phyloP scores from a whole-genome alignment of 2,888 invertebrate species.

The Linnaemya vulpina region DNA sequence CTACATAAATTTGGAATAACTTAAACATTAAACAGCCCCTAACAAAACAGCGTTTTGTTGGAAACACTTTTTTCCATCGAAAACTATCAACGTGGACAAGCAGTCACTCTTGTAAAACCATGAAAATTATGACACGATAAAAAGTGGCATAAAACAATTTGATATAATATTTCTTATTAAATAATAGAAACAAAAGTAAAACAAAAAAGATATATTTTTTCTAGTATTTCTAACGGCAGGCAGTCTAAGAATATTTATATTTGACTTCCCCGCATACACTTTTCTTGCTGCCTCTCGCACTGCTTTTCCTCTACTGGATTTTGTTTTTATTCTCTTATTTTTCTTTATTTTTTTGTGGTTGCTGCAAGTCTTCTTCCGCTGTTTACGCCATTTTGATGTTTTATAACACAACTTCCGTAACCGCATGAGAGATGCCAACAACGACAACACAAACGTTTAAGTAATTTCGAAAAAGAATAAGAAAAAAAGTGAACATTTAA shows the following conservation, averaged over 20 bases:
- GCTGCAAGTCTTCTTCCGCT: constrained; percentile 71
- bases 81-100: not conserved
- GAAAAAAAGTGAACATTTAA: constrained; percentile 33
- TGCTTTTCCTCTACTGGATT: not conserved
- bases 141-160: constrained; percentile 54
- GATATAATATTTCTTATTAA: constrained; percentile 49
- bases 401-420: constrained; percentile 78
- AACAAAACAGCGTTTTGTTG: constrained; percentile 58
- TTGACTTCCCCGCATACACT: constrained; percentile 43
- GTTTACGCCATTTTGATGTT: constrained; percentile 78
- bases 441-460: constrained; percentile 46
- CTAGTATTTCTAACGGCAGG: constrained; percentile 25
- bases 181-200: constrained; percentile 1
- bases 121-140: constrained; percentile 40
- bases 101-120: constrained; percentile 9
- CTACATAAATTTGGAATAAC: constrained; percentile 46
- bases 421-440: constrained; percentile 62
- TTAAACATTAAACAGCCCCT: constrained; percentile 51
- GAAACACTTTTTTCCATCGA: not conserved
- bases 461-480: constrained; percentile 18
- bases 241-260: constrained; percentile 52
- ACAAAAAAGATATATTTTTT: no score
- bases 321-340: not conserved
- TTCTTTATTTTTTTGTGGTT: constrained; percentile 15
- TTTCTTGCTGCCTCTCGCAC: constrained; percentile 7